These are phyloP conservation scores for Carcharodon carcharias DNA, from an alignment of 2,797 vertebrate species.

Conservation along the genomic window DNA sequence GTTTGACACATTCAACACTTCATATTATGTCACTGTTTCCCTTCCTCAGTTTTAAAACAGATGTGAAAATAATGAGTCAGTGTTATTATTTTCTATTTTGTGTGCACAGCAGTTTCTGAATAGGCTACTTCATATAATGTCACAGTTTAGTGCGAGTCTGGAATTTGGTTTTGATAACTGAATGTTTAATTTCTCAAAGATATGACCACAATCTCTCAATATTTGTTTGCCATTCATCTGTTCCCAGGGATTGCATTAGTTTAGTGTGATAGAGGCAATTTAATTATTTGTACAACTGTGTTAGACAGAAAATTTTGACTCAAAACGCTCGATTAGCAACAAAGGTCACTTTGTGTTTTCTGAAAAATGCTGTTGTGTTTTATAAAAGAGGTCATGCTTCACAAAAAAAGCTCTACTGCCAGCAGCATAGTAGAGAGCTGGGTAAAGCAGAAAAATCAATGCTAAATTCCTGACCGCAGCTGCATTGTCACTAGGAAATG, in stretches of 20 bases:
- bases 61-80: neutral
- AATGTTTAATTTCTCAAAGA: slow-evolving; percentile 12
- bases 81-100: neutral
- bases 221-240: neutral
- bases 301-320: neutral
- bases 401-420: no score
- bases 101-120: slow-evolving; percentile 20
- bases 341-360: neutral
- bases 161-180: neutral
- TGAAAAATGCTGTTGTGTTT: neutral
- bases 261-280: neutral
- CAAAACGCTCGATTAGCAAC: neutral
- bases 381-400: neutral
- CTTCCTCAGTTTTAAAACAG: neutral
- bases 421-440: neutral
- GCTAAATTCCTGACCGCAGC: neutral
- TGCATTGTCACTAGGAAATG: neutral
- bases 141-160: neutral
- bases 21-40: neutral
- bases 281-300: neutral
- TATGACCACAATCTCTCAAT: neutral
- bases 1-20: neutral
- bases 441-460: neutral
- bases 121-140: neutral
- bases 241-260: neutral